Evolutionary conservation across 2,888 invertebrate species (phyloP), one percentile per base, ranked within the genome.

Genomic region (Aspidiotus destructor): DNA sequence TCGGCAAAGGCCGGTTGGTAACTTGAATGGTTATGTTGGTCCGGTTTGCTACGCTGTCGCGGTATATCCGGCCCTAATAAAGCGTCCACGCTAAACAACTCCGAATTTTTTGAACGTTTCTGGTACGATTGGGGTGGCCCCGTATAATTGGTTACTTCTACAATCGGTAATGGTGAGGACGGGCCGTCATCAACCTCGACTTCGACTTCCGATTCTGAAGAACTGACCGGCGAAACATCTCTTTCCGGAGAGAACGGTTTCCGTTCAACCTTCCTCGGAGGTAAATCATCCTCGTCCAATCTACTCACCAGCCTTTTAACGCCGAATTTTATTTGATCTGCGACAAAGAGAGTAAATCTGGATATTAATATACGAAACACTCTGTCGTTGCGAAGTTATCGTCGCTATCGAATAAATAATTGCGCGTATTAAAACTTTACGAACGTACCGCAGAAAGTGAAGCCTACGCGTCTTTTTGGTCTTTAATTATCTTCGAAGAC

Each of bases 241-340:
- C 68, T 9, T 10, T 53, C 16, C 52, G 68, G 62, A 10, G 69
- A 70, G 16, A 67, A 68, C 3, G 69, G 48, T 57, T 65, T 69
- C 2, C 58, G 42, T 52, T 70, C 62, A 60, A 73, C 74, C 28
- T 58, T 58, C 13, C 28, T 17, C 28, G 40, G 10, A 11, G 58
- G 58, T 11, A 28, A 28, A 40, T 82, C 82, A 72, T 82, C 82
- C 72, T 86, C 85, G 64, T 86, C 86, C 41, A 82, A 83, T 70
- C 80, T 80, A 42, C 81, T 80, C 54, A 92, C 88, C 73, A 92
- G 79, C 70, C 91, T 85, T 77, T 85, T 89, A 75, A 92, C 86
- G 70, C 91, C 89, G 75, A 91, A 92, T 75, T 90, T 89, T 75
- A 91, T 85, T 76, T 87, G 86, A 75, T 89, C 91, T 90, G 85